These are phyloP conservation scores for Apodemia mormo DNA, from an alignment of 2,888 invertebrate species.

Conservation along the genomic window DNA sequence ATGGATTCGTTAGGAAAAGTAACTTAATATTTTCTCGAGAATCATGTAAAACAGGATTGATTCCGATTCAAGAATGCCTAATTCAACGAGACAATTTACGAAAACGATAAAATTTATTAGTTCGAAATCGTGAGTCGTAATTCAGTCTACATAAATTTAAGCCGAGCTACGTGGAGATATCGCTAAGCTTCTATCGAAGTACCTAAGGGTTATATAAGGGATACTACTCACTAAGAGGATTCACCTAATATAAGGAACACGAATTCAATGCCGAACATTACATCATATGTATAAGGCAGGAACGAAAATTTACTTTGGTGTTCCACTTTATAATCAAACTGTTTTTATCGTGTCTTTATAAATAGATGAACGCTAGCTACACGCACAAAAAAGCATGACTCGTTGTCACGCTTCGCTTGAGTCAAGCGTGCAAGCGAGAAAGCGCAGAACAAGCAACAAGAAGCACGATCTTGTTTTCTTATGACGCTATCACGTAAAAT, in stretches of 20 bases:
- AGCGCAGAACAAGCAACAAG: too few relatives aligned
- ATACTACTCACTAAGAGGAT: neutral
- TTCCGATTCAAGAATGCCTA: constrained; percentile 20
- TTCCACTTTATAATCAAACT: too few relatives aligned
- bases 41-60: constrained; percentile 10
- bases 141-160: constrained; percentile 38
- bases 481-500: too few relatives aligned
- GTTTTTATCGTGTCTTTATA: too few relatives aligned
- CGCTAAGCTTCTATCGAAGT: constrained; percentile 30
- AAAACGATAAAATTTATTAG: constrained; percentile 39
- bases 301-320: too few relatives aligned
- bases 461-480: too few relatives aligned
- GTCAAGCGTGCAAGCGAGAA: too few relatives aligned
- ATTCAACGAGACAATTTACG: constrained; percentile 35
- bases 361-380: too few relatives aligned
- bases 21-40: neutral
- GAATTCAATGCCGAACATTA: too few relatives aligned
- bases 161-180: constrained; percentile 34
- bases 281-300: too few relatives aligned
- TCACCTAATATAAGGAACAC: neutral
- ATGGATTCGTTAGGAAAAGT: neutral
- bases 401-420: too few relatives aligned
- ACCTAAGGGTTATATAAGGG: constrained; percentile 20
- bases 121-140: constrained; percentile 37
- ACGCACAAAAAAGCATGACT: too few relatives aligned